Conservation (phyloP, 2,888 invertebrate species). For the Euzetes globulus region DNA sequence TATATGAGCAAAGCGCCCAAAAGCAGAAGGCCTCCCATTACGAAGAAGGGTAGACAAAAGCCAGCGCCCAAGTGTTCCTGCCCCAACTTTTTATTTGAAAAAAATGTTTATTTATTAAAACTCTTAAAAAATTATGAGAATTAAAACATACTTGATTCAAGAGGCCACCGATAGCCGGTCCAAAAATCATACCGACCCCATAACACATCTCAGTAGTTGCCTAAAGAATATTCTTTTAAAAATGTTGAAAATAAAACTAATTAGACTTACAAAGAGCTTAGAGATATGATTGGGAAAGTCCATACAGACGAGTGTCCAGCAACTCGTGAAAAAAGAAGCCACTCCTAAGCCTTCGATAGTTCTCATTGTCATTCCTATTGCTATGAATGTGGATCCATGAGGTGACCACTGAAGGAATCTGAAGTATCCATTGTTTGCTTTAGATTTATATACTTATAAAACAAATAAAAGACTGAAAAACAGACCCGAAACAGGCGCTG, state of each 20-base stretch:
- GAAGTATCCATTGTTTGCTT: too few relatives aligned
- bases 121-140: neutral
- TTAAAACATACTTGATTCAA: constrained; percentile 11
- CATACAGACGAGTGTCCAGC: neutral
- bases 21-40: constrained; percentile 6
- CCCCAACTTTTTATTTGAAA: neutral
- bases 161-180: constrained; percentile 24
- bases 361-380: neutral
- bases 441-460: too few relatives aligned
- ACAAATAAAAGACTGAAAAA: neutral
- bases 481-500: neutral
- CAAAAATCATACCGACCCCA: constrained; percentile 22
- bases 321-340: neutral
- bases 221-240: neutral
- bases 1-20: neutral
- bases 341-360: constrained; percentile 8
- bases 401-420: constrained; percentile 22
- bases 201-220: constrained; percentile 22
- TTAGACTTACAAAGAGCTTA: neutral
- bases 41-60: constrained; percentile 24
- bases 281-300: constrained; percentile 5
- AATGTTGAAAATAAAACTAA: neutral
- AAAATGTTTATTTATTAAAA: neutral
- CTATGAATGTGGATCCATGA: neutral
- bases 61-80: neutral